Conservation (phyloP, 1,140 invertebrate species). For the Melipona quadrifasciata region DNA sequence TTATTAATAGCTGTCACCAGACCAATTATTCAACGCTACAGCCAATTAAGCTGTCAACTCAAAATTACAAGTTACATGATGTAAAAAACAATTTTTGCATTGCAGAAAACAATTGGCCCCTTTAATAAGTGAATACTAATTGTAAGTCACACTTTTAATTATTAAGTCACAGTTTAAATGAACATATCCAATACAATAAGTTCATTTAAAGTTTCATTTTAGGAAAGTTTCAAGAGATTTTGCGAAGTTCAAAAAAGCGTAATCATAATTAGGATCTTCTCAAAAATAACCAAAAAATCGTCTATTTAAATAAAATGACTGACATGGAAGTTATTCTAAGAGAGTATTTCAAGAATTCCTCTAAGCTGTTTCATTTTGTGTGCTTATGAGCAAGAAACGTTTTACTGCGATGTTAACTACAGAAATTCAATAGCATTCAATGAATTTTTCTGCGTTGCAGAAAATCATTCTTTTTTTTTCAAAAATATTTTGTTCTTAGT, state of each 20-base stretch:
- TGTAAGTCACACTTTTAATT: neutral
- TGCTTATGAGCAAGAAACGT: neutral
- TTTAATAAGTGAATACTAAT: neutral
- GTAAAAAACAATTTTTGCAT: neutral
- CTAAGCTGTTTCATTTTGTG: neutral
- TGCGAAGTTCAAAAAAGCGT: neutral
- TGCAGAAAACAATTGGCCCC: neutral
- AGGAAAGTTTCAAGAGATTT: slow-evolving; percentile 7
- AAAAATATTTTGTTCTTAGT: neutral
- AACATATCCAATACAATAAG: neutral
- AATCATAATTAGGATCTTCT: slow-evolving; percentile 14
- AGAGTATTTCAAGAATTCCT: slow-evolving; percentile 20
- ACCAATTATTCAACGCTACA: neutral
- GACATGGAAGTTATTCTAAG: slow-evolving; percentile 1
- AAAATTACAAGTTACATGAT: neutral
- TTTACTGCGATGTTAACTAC: neutral
- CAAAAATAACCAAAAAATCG: slow-evolving; percentile 8
- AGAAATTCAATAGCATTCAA: neutral
- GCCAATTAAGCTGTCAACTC: neutral
- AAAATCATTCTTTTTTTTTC: neutral
- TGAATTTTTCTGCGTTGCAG: neutral
- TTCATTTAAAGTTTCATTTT: neutral
- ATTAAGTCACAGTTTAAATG: neutral
- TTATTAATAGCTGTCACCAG: neutral
- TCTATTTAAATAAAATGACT: slow-evolving; percentile 11